Percentiles rank a stretch among this genome's conserved stretches.
phyloP scores from a whole-genome alignment of 2,113 vertebrate genomes.

The Apistogramma diplotaenia region DNA sequence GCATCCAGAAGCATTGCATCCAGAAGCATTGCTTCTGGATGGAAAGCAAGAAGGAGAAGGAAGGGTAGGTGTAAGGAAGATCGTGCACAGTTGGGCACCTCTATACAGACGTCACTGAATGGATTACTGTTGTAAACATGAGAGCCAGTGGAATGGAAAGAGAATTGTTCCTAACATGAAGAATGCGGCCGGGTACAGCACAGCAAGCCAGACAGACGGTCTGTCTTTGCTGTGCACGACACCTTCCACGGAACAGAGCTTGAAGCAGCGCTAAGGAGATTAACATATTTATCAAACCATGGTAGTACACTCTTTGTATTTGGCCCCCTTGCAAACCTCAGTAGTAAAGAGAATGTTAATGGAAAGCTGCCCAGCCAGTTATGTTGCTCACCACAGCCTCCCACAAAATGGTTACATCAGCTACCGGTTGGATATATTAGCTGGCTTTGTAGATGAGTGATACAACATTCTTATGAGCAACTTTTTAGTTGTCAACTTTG shows the following conservation, averaged over 20 bases:
- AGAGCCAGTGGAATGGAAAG: conserved; percentile 32
- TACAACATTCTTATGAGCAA: neutral
- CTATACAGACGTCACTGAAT: conserved; percentile 33
- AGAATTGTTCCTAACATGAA: conserved; percentile 18
- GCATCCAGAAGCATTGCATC: neutral
- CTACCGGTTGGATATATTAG: neutral
- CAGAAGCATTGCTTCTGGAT: neutral
- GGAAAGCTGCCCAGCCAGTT: neutral
- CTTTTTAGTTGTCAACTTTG: neutral
- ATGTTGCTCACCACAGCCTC: neutral
- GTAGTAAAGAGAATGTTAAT: neutral
- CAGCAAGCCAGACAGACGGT: conserved; percentile 19
- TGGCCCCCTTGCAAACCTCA: conserved; percentile 7
- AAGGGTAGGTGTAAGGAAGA: conserved; percentile 16
- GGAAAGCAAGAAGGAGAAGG: neutral
- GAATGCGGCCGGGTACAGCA: neutral
- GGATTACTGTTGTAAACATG: conserved; percentile 46
- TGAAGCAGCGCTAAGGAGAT: conserved; percentile 43
- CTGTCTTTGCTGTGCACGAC: conserved; percentile 14
- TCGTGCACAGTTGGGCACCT: conserved; percentile 31
- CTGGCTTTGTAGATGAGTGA: neutral
- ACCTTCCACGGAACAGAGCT: conserved; percentile 29
- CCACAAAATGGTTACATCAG: neutral
- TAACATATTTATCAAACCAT: conserved; percentile 46
- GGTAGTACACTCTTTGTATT: conserved; percentile 8